These are phyloP conservation scores for Chrysotoxum bicinctum DNA, from an alignment of 2,888 invertebrate species.

Conservation along the genomic window DNA sequence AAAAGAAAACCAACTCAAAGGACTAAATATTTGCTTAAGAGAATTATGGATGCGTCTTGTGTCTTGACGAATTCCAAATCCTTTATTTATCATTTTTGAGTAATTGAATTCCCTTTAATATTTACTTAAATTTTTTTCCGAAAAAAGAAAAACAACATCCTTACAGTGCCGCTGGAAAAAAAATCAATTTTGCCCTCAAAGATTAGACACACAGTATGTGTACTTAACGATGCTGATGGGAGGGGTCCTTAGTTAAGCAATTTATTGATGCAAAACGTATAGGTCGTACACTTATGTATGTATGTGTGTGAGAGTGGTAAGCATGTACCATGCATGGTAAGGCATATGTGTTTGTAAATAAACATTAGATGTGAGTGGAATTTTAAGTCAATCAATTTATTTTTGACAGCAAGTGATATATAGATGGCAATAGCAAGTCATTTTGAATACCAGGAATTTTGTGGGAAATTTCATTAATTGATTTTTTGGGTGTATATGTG, in stretches of 20 bases:
- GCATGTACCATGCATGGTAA: too few species aligned
- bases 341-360: not conserved
- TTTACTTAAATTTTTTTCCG: not conserved
- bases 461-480: not conserved
- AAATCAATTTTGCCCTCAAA: not conserved
- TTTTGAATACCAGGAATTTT: not conserved
- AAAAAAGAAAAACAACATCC: not conserved
- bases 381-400: conserved; percentile 12
- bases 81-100: not conserved
- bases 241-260: conserved; percentile 4
- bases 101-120: conserved; percentile 7
- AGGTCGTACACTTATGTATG: not conserved
- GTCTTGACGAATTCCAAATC: not conserved
- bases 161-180: not conserved
- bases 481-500: not conserved
- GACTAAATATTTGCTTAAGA: not conserved
- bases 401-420: conserved; percentile 1
- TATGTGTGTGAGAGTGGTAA: not conserved
- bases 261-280: not conserved
- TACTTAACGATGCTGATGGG: conserved; percentile 7
- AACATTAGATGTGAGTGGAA: conserved; percentile 1
- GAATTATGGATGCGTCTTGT: not conserved
- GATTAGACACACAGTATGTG: conserved; percentile 1
- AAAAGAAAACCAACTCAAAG: not conserved
- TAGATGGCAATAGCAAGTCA: not conserved